phyloP scores from a whole-genome alignment of 1,140 invertebrate genomes.

The Papilio machaon region DNA sequence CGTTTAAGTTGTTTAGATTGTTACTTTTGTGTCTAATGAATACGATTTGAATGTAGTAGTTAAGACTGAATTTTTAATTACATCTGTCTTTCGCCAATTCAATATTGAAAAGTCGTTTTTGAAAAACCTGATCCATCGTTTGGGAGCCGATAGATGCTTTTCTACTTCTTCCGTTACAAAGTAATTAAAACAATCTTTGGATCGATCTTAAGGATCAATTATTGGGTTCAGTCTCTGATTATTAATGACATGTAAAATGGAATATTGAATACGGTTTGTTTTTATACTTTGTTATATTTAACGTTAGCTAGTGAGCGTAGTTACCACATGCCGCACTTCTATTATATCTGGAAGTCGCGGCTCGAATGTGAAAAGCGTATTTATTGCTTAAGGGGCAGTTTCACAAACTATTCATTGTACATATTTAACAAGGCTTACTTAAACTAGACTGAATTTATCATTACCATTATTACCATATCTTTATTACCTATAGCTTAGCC shows the following conservation, averaged over 20 bases:
- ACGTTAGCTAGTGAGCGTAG: background rate
- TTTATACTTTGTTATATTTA: conserved; percentile 16
- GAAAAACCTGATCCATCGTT: too few species aligned
- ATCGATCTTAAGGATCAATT: background rate
- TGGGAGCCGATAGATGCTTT: too few species aligned
- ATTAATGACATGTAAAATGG: background rate
- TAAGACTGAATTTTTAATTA: background rate
- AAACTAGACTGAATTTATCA: background rate
- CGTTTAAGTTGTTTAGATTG: conserved; percentile 19
- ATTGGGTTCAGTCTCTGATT: background rate
- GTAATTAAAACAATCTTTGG: background rate
- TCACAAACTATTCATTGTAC: background rate
- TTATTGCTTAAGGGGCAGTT: conserved; percentile 22
- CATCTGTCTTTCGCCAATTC: too few species aligned
- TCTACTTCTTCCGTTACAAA: background rate
- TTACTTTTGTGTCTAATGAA: conserved; percentile 11
- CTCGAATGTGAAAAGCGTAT: conserved; percentile 23
- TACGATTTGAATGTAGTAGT: background rate
- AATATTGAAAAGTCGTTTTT: too few species aligned
- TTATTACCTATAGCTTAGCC: background rate
- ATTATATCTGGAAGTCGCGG: conserved; percentile 21
- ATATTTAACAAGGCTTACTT: background rate
- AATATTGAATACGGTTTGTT: background rate
- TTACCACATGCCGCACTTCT: conserved; percentile 5
- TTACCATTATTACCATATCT: too few species aligned